A percentile compares a stretch with the other conserved stretches of the same genome.
These are phyloP conservation scores for Rhagologus leucostigma DNA, from an alignment of 2,113 vertebrate genomes.

Conservation along the genomic window DNA sequence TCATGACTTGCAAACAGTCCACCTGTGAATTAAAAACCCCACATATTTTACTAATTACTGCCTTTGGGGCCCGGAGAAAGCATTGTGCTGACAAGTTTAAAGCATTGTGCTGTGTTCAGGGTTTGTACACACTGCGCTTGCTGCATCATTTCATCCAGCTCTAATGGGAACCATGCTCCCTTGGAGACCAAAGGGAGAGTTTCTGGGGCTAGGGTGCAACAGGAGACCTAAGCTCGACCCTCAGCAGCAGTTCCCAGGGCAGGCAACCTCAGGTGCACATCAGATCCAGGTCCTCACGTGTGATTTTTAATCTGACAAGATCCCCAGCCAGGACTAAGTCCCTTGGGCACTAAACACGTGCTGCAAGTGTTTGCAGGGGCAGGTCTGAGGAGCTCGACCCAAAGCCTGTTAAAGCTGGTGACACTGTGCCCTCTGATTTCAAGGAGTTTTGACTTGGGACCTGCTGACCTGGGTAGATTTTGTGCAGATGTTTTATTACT, in stretches of 20 bases:
- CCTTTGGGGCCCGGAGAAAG: not conserved
- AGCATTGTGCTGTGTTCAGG: accelerated
- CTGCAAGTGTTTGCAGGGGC: not conserved
- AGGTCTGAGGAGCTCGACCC: not conserved
- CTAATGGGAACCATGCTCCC: not conserved
- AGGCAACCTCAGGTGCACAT: not conserved
- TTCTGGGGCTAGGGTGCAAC: not conserved
- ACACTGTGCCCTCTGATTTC: not conserved
- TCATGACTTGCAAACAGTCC: not conserved
- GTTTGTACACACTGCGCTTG: accelerated
- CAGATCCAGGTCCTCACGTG: accelerated
- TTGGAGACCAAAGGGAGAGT: not conserved
- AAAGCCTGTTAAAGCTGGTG: not conserved
- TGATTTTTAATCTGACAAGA: not conserved
- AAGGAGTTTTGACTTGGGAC: not conserved
- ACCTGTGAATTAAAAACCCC: not conserved
- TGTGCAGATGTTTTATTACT: not conserved
- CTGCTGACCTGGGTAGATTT: not conserved
- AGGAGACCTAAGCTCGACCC: not conserved
- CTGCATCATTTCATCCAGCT: not conserved
- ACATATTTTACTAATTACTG: not conserved
- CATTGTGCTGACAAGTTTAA: not conserved
- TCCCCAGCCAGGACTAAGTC: not conserved
- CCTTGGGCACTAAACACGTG: not conserved
- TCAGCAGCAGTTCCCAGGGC: not conserved